Evolutionary conservation across 2,888 invertebrate species (phyloP).

Genomic region (Coenonympha arcania): DNA sequence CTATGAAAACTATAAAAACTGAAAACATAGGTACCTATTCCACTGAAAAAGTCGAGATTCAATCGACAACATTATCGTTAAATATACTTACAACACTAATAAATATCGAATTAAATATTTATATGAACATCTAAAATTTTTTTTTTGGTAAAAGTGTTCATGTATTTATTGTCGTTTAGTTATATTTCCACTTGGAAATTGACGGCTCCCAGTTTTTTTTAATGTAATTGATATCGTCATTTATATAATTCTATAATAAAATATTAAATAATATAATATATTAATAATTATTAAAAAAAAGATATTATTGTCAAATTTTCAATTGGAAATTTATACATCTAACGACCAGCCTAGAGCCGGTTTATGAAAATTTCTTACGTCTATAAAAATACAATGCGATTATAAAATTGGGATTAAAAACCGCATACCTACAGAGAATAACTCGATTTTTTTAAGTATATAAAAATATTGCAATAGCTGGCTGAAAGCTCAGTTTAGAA

Average conservation of each 20-base stretch:
- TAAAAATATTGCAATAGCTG: conserved; percentile 54
- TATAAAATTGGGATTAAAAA: conserved; percentile 47
- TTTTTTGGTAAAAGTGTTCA: conserved; percentile 28
- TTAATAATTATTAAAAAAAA: conserved; percentile 25
- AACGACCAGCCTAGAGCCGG: conserved; percentile 23
- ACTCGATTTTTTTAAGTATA: conserved; percentile 43
- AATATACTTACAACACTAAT: conserved; percentile 16
- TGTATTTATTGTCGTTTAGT: conserved; percentile 48
- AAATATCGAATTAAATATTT: conserved; percentile 14
- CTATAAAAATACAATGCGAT: conserved; percentile 65
- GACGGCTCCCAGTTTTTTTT: conserved; percentile 38
- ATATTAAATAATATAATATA: background rate
- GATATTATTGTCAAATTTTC: conserved; percentile 56
- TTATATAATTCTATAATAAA: conserved; percentile 39
- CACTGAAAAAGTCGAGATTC: too few species aligned
- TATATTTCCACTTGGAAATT: conserved; percentile 54
- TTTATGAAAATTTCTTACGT: conserved; percentile 46
- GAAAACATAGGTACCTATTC: too few species aligned
- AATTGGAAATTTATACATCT: conserved; percentile 32
- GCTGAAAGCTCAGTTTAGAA: conserved; percentile 52
- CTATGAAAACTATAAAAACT: too few species aligned
- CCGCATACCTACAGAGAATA: conserved; percentile 60
- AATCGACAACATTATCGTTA: conserved; percentile 6
- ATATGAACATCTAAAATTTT: conserved; percentile 18
- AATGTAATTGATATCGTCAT: conserved; percentile 52